Percentiles rank a stretch among this genome's conserved stretches.
Conservation (phyloP, 2,888 invertebrate genomes). For the Agrochola macilenta region DNA sequence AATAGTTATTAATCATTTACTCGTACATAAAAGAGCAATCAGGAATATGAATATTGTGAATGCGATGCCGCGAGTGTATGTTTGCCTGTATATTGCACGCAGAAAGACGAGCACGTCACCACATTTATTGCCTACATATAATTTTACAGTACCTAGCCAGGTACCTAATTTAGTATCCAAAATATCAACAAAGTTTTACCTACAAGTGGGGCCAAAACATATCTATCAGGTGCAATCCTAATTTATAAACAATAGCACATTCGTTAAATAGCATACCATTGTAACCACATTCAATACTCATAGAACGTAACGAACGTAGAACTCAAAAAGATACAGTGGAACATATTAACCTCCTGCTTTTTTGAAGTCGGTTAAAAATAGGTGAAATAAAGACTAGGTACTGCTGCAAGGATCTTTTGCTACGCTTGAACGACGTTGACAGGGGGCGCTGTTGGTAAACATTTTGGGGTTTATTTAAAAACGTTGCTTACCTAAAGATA, state of each 20-base stretch:
- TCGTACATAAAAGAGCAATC: slow-evolving; percentile 18
- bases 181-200: not conserved
- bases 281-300: no score
- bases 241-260: not conserved
- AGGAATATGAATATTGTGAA: slow-evolving; percentile 23
- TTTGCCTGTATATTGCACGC: slow-evolving; percentile 26
- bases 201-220: not conserved
- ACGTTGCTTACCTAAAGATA: no score
- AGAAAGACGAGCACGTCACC: slow-evolving; percentile 36
- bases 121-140: not conserved
- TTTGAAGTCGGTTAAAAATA: no score
- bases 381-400: no score
- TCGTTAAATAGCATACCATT: no score
- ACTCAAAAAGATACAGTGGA: no score
- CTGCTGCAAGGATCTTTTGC: no score
- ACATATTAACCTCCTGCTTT: no score
- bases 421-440: no score
- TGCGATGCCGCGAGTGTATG: slow-evolving; percentile 40
- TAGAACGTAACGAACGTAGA: no score
- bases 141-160: not conserved
- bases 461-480: no score
- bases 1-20: slow-evolving; percentile 25
- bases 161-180: not conserved
- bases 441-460: no score
- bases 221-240: not conserved